phyloP scores from a whole-genome alignment of 2,888 invertebrate species.

The Cyclophora punctaria region DNA sequence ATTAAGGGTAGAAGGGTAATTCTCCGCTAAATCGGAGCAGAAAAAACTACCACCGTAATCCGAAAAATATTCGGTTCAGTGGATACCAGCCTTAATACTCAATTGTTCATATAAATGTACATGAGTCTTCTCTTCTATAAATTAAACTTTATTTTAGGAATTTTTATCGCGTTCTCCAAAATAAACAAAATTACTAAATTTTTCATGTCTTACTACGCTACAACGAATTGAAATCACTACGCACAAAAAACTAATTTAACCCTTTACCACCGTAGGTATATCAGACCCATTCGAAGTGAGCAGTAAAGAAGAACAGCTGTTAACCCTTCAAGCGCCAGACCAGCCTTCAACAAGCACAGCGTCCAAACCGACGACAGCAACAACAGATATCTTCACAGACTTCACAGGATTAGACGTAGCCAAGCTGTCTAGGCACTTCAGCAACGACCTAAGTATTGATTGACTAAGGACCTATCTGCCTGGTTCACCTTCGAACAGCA shows the following conservation, averaged over 20 bases:
- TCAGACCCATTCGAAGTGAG: conserved; percentile 68
- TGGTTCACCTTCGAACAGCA: conserved; percentile 49
- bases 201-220: too few species aligned
- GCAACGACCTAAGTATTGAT: conserved; percentile 68
- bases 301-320: conserved; percentile 53
- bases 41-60: too few species aligned
- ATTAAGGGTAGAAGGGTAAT: too few species aligned
- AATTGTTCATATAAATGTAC: too few species aligned
- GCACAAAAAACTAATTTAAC: background rate
- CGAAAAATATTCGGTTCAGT: too few species aligned
- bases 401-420: conserved; percentile 66
- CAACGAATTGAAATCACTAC: too few species aligned
- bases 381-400: conserved; percentile 62
- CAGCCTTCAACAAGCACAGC: conserved; percentile 44
- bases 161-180: too few species aligned
- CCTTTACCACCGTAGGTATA: conserved; percentile 48
- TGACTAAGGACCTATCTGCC: conserved; percentile 69
- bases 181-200: too few species aligned
- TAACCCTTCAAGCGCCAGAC: conserved; percentile 35
- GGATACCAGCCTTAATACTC: too few species aligned
- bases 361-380: conserved; percentile 40
- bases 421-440: conserved; percentile 64
- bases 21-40: too few species aligned
- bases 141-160: too few species aligned
- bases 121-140: too few species aligned